phyloP scores from a whole-genome alignment of 2,113 vertebrate species.

The Danio rerio region GRCz12tu NC_133180.1:44631001-44631500 shows the following conservation, averaged over 20 bases:
- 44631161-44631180: too few relatives aligned
- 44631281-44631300: conserved; percentile 43
- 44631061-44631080: too few relatives aligned
- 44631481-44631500: not conserved
- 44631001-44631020: too few relatives aligned
- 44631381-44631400: conserved; percentile 85
- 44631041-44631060: too few relatives aligned
- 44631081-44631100: too few relatives aligned
- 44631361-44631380: conserved; percentile 84
- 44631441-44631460: not conserved
- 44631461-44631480: not conserved
- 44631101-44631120: too few relatives aligned
- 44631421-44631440: conserved; percentile 70
- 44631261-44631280: conserved; percentile 64
- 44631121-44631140: too few relatives aligned
- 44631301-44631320: conserved; percentile 81
- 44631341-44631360: conserved; percentile 79
- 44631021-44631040: too few relatives aligned
- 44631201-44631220: too few relatives aligned
- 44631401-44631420: conserved; percentile 73
- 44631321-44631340: conserved; percentile 71
- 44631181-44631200: too few relatives aligned
- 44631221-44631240: not conserved
- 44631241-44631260: not conserved
- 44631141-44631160: too few relatives aligned